Percentiles rank a stretch among this genome's conserved stretches.
phyloP scores from a whole-genome alignment of 2,113 vertebrate genomes.

The Lophura nycthemera region DNA sequence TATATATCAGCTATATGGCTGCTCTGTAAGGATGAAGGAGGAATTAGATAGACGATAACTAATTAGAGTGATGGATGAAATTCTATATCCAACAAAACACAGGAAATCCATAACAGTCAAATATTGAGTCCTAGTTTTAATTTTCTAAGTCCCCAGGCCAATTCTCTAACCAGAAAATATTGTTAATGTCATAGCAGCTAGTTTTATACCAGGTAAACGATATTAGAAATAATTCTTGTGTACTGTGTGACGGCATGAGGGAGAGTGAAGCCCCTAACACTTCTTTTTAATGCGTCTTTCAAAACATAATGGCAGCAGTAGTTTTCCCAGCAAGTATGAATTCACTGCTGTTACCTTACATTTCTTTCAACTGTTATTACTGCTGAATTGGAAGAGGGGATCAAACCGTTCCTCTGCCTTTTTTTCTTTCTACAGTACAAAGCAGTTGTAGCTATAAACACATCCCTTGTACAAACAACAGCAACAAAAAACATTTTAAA shows the following conservation, averaged over 20 bases:
- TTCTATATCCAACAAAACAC: neutral
- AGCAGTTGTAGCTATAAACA: neutral
- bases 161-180: constrained; percentile 13
- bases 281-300: neutral
- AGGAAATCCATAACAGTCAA: constrained; percentile 15
- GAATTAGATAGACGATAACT: neutral
- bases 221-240: constrained; percentile 17
- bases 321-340: neutral
- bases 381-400: neutral
- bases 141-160: constrained; percentile 8
- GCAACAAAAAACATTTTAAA: neutral
- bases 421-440: neutral
- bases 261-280: neutral
- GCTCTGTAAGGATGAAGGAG: neutral
- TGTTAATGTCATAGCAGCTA: neutral
- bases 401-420: neutral
- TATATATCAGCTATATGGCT: neutral
- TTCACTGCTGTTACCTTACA: neutral
- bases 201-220: neutral
- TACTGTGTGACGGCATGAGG: neutral
- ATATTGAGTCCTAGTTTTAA: neutral
- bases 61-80: constrained; percentile 12
- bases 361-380: neutral
- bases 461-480: neutral
- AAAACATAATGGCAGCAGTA: constrained; percentile 1